phyloP scores from a whole-genome alignment of 2,113 vertebrate species.

The Podarcis muralis region DNA sequence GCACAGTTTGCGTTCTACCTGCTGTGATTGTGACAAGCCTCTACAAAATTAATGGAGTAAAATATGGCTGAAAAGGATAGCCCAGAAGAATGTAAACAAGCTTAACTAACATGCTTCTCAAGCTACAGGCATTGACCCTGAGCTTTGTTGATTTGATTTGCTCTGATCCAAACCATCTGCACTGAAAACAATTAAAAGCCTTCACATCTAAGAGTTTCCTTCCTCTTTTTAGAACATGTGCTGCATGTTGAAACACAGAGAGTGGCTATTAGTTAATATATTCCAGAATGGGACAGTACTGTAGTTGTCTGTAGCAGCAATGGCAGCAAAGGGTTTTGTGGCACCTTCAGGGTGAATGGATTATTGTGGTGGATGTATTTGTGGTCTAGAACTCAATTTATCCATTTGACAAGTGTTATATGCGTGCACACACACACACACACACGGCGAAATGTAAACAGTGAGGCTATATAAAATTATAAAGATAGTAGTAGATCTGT shows the following conservation, averaged over 20 bases:
- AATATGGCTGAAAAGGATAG: conserved; percentile 25
- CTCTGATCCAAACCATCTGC: conserved; percentile 77
- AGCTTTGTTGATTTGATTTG: conserved; percentile 52
- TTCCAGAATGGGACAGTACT: not conserved
- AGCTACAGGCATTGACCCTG: conserved; percentile 63
- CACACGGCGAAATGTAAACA: not conserved
- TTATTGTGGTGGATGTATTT: not conserved
- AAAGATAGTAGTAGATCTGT: not conserved
- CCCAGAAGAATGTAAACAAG: conserved; percentile 51
- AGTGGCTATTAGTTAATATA: conserved; percentile 62
- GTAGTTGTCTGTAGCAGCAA: not conserved
- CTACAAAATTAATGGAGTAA: not conserved
- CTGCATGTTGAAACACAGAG: conserved; percentile 54
- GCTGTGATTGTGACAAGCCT: not conserved
- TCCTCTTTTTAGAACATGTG: conserved; percentile 78
- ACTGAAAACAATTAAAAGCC: conserved; percentile 70
- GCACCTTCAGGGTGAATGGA: not conserved
- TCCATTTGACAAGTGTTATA: not conserved
- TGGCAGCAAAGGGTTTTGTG: not conserved
- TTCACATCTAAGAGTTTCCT: conserved; percentile 78
- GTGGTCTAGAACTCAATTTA: not conserved
- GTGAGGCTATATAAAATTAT: not conserved
- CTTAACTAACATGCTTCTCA: conserved; percentile 50
- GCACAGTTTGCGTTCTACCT: not conserved
- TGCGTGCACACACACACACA: no score